Conservation (phyloP, 2,888 invertebrate species). For the Agapetus fuscipes region DNA sequence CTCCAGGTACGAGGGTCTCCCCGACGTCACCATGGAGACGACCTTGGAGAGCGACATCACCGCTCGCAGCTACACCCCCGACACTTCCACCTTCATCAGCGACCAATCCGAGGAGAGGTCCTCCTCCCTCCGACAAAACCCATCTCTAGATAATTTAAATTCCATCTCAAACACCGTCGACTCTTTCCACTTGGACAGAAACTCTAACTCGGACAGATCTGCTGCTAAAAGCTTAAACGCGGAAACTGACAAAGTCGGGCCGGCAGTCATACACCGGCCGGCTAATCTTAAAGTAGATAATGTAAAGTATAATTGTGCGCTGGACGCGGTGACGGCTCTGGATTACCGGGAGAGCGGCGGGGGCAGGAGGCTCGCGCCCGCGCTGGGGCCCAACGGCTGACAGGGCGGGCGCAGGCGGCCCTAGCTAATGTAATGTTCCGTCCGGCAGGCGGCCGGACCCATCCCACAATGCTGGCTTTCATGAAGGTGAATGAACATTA, state of each 20-base stretch:
- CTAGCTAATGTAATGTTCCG: conserved; percentile 12
- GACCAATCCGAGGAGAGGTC: conserved; percentile 1
- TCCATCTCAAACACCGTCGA: conserved; percentile 4
- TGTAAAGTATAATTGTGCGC: conserved; percentile 12
- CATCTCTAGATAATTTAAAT: background rate
- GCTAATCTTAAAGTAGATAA: conserved; percentile 11
- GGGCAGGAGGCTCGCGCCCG: conserved; percentile 14
- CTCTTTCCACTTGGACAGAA: conserved; percentile 15
- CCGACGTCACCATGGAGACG: conserved; percentile 33
- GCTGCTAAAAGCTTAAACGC: conserved; percentile 12
- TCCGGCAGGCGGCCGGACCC: conserved; percentile 17
- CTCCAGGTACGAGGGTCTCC: conserved; percentile 29
- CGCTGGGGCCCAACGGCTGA: conserved; percentile 20
- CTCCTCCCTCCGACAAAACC: background rate
- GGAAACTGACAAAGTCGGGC: conserved; percentile 7
- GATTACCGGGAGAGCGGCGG: conserved; percentile 19
- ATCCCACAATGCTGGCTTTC: no score
- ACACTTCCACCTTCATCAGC: background rate
- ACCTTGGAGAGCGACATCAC: conserved; percentile 26
- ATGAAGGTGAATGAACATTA: no score
- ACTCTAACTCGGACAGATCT: conserved; percentile 19
- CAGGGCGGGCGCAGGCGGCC: background rate
- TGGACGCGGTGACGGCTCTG: conserved; percentile 12
- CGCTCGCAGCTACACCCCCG: background rate
- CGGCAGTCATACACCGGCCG: conserved; percentile 1